Conservation (phyloP, 2,888 invertebrate genomes). For the Lasioglossum pauxillum region DNA sequence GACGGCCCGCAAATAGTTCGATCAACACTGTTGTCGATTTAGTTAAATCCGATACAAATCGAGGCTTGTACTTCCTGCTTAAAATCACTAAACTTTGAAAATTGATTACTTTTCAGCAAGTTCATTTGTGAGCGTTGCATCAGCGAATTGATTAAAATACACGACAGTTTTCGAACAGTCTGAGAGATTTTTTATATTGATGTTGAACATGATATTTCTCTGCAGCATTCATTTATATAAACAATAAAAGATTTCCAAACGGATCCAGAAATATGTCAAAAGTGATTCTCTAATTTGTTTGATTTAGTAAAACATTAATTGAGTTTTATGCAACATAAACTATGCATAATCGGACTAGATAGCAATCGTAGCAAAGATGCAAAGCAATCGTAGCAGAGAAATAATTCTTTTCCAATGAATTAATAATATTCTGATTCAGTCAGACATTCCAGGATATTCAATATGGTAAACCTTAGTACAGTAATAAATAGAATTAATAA, state of each 20-base stretch:
- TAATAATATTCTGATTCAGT: no score
- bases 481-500: background rate
- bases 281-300: background rate
- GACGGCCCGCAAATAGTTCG: conserved; percentile 34
- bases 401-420: background rate
- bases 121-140: background rate
- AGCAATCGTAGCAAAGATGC: background rate
- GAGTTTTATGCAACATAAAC: background rate
- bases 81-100: conserved; percentile 42
- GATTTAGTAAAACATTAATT: background rate
- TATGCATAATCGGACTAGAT: background rate
- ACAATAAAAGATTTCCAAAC: background rate
- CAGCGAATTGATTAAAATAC: background rate
- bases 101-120: background rate
- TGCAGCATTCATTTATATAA: background rate
- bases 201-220: background rate
- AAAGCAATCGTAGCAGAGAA: background rate
- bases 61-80: conserved; percentile 18
- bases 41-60: conserved; percentile 51
- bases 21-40: conserved; percentile 45
- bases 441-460: background rate
- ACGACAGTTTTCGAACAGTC: background rate
- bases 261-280: background rate
- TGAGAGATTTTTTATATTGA: background rate
- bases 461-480: background rate